These are phyloP conservation scores for Eudyptes chrysolophus DNA, from an alignment of 2,113 vertebrate genomes.

Conservation along the genomic window DNA sequence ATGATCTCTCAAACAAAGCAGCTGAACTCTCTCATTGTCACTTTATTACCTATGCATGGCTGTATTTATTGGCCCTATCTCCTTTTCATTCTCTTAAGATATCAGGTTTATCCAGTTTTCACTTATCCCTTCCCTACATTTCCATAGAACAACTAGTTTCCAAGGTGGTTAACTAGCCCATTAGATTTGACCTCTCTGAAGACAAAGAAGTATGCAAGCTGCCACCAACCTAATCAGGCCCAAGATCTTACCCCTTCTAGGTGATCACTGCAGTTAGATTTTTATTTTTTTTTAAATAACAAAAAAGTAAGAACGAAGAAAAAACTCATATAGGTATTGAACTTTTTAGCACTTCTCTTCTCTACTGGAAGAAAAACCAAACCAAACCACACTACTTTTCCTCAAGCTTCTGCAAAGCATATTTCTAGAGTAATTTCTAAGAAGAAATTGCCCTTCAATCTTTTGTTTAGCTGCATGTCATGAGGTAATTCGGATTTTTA, in stretches of 20 bases:
- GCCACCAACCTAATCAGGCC: not conserved
- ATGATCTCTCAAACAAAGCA: not conserved
- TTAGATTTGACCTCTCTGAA: not conserved
- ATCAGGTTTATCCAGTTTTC: not conserved
- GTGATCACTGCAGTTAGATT: not conserved
- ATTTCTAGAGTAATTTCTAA: not conserved
- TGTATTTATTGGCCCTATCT: not conserved
- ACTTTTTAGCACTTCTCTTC: not conserved
- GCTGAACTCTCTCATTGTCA: not conserved
- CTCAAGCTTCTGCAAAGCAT: not conserved
- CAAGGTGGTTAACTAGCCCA: not conserved
- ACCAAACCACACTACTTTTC: not conserved
- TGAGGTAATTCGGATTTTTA: not conserved
- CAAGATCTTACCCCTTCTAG: not conserved
- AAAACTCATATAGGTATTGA: rapidly evolving
- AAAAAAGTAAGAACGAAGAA: not conserved
- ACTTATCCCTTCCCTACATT: not conserved
- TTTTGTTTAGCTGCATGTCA: not conserved
- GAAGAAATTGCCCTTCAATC: not conserved
- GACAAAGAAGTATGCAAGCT: not conserved
- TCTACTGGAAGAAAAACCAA: not conserved
- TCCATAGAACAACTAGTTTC: not conserved
- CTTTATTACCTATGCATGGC: not conserved
- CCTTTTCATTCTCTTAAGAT: not conserved
- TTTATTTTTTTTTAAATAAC: not conserved